Evolutionary conservation across 2,113 vertebrate species (phyloP), one percentile per base, ranked within the genome.

Genomic region (Bubo blakistoni): DNA sequence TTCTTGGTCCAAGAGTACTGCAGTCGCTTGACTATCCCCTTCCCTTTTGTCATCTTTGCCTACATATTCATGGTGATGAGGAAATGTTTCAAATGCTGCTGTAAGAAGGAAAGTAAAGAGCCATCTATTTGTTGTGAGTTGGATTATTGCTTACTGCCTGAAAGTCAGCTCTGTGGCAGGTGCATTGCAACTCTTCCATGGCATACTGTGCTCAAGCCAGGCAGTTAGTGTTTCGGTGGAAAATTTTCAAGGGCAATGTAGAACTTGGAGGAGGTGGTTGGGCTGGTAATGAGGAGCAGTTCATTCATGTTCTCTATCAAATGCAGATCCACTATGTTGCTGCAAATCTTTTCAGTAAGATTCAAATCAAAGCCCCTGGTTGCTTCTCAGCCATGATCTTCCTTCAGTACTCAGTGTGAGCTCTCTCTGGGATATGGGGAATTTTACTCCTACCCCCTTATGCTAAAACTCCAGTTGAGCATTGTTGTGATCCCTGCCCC

Each of bases 1-100:
- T 98, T 98, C 93, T 95, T 98, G 93, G 97, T 98, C 11, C 98
- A 98, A 65, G 98, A 98, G 16, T 98, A 98, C 79, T 98, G 98
- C 94, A 98, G 74, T 26, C 98, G 98, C 55, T 62, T 98, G 80
- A 98, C 98, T 25, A 97, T 98, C 52, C 98, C 98, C 59, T 98
- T 98, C 89, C 98, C 98, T 32, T 98, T 98, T 0, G 98, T 98
- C 29, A 97, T 98, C 93, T 98, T 98, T 27, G 98, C 98, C 26
- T 98, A 98, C 88, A 94, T 98, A 54, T 98, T 97, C 96, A 98
- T 97, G 98, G 97, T 98, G 89, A 69, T 98, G 63, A 97, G 95
- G 95, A 98, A 98, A 12, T 97, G 96, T 61, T 96, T 98, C 58
- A 92, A 91, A n/a, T 98, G 97, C 86, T 98, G 98, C 92, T 98